Evolutionary conservation across 2,797 vertebrate genomes (phyloP), one percentile per base, ranked within the genome.

Genomic region (Taenioides sp.): DNA sequence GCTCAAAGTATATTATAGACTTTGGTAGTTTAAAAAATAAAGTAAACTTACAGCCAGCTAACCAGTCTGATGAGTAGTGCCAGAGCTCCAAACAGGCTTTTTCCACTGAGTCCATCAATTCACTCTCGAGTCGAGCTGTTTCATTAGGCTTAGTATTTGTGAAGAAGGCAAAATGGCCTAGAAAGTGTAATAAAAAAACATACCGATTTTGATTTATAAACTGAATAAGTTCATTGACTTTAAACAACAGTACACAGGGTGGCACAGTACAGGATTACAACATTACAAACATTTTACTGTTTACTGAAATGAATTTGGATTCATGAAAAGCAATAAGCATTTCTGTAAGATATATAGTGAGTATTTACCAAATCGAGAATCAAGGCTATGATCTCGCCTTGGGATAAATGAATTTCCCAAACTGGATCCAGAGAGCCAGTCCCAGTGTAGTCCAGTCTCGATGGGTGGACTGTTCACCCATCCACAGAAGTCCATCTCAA

Each of bases 401-500:
- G 94, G 93, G 64, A 77, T 3, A 0, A 79, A 0, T 0, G 0
- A 2, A 9, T 4, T 0, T 25, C 22, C 64, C 0, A 0, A 0
- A 65, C 67, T 87, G 0, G 23, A 34, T 9, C 72, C 90, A 7
- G 93, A 92, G 3, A 87, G 84, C 94, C 93, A 95, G 62, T 90
- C 93, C 93, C 93, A 94, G 47, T 90, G 84, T 22, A 88, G 62
- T 34, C 83, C 85, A 0, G 55, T 73, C 74, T 49, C 63, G 23
- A 72, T 17, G 1, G 87, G 80, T 64, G 74, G 83, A 75, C 20
- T 90, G 81, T 87, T 93, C 18, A 91, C 84, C 94, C 93, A 94
- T 22, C 90, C 88, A 72, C 93, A 94, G 63, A 88, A 62, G 75
- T 94, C 93, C 83, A 91, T 88, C 82, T 95, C 94, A 91, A 95